These are phyloP conservation scores for Ophonus ardosiacus DNA, from an alignment of 2,888 invertebrate species.

Conservation along the genomic window DNA sequence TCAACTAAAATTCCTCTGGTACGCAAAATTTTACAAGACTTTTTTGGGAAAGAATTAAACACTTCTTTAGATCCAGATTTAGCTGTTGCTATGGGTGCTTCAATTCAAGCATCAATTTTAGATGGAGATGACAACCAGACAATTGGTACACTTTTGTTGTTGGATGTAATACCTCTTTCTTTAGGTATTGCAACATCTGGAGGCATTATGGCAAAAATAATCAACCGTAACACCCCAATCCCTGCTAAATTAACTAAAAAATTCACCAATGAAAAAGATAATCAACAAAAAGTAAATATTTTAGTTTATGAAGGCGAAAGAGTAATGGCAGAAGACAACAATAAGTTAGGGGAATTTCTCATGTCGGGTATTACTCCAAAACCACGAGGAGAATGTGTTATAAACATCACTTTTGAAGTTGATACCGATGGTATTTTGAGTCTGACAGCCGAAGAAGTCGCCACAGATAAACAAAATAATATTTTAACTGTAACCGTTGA, in stretches of 20 bases:
- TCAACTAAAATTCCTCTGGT: constrained; percentile 69
- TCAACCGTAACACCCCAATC: constrained; percentile 66
- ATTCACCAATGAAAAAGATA: constrained; percentile 63
- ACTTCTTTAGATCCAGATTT: constrained; percentile 69
- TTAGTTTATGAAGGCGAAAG: constrained; percentile 65
- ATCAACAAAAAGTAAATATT: constrained; percentile 63
- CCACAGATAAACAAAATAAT: neutral
- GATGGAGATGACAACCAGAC: constrained; percentile 61
- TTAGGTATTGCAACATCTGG: constrained; percentile 66
- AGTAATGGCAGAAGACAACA: constrained; percentile 57
- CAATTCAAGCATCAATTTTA: constrained; percentile 68
- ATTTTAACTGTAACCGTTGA: constrained; percentile 26
- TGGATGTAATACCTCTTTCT: constrained; percentile 69
- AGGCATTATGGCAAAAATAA: constrained; percentile 66
- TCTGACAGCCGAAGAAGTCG: constrained; percentile 65
- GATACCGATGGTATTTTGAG: constrained; percentile 67
- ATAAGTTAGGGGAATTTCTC: constrained; percentile 64
- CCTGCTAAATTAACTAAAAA: constrained; percentile 60
- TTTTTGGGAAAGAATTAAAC: constrained; percentile 67
- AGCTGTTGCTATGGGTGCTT: constrained; percentile 70
- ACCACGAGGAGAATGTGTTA: constrained; percentile 56
- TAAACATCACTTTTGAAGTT: constrained; percentile 63
- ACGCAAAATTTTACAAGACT: constrained; percentile 65
- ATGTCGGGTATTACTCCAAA: constrained; percentile 60
- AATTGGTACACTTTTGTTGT: constrained; percentile 53